Percentiles rank a stretch among this genome's conserved stretches.
Evolutionary conservation across 2,888 invertebrate species (phyloP).

Genomic region (Copidosoma aretas): DNA sequence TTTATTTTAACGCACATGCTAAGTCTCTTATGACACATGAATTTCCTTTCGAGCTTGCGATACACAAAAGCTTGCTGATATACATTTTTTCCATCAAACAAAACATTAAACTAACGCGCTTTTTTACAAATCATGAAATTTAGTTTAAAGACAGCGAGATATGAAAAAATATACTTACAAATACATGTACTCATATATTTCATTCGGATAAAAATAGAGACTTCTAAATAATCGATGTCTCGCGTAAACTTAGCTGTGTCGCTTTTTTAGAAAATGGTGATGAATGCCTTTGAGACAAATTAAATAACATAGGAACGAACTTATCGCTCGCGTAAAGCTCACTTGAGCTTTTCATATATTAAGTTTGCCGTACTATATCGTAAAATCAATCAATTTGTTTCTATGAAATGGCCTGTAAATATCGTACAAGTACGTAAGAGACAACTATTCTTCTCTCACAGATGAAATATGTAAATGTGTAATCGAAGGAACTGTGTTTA

Average conservation of each 20-base stretch:
- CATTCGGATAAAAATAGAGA: no score
- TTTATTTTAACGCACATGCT: constrained; percentile 7
- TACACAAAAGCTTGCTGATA: constrained; percentile 1
- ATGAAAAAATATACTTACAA: not conserved
- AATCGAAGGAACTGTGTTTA: constrained; percentile 25
- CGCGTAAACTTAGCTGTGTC: constrained; percentile 26
- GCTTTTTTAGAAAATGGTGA: constrained; percentile 30
- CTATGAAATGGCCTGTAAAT: not conserved
- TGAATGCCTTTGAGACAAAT: constrained; percentile 18
- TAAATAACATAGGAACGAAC: constrained; percentile 3
- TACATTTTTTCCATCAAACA: constrained; percentile 5
- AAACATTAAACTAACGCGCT: constrained; percentile 20
- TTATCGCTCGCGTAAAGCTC: constrained; percentile 23
- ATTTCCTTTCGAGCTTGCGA: constrained; percentile 25
- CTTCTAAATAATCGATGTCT: constrained; percentile 22
- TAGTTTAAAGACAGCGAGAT: constrained; percentile 13
- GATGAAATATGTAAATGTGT: constrained; percentile 30
- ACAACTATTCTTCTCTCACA: constrained; percentile 26
- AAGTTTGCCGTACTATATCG: constrained; percentile 11
- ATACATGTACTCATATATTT: not conserved
- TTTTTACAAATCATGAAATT: constrained; percentile 18
- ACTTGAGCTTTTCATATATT: constrained; percentile 19
- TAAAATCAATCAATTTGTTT: constrained; percentile 16
- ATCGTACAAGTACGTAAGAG: constrained; percentile 10
- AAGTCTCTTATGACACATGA: constrained; percentile 34